These are phyloP conservation scores for Dendrocopos noguchii DNA, from an alignment of 2,113 vertebrate genomes.

Conservation along the genomic window DNA sequence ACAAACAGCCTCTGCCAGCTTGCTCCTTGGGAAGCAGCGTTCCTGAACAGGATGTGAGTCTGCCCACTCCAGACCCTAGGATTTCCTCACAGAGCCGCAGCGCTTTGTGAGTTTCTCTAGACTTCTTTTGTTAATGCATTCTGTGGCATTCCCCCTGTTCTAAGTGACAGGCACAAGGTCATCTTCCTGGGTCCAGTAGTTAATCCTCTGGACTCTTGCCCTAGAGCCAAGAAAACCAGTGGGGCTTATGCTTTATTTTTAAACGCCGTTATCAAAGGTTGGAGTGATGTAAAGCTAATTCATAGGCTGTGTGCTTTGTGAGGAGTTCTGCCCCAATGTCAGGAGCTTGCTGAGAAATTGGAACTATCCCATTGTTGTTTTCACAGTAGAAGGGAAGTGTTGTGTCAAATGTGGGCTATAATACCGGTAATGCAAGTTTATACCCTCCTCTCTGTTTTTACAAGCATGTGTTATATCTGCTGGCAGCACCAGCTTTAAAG, in stretches of 20 bases:
- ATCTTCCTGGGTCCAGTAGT: not conserved
- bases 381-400: not conserved
- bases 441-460: slow-evolving; percentile 8
- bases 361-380: not conserved
- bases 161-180: not conserved
- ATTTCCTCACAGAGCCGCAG: not conserved
- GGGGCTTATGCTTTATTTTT: not conserved
- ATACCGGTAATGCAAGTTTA: slow-evolving; percentile 36
- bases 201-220: not conserved
- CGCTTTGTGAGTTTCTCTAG: not conserved
- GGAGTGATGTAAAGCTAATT: not conserved
- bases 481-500: slow-evolving; percentile 32
- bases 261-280: not conserved
- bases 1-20: not conserved
- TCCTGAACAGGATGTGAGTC: not conserved
- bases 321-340: not conserved
- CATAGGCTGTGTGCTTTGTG: not conserved
- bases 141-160: not conserved
- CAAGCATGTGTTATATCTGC: not conserved
- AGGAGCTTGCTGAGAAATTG: slow-evolving; percentile 12
- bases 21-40: not conserved
- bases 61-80: not conserved
- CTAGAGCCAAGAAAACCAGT: not conserved
- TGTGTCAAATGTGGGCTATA: not conserved
- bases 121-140: not conserved